Base-by-base conservation (phyloP, 1,140 invertebrate genomes). In the Drosophila punjabiensis region DNA sequence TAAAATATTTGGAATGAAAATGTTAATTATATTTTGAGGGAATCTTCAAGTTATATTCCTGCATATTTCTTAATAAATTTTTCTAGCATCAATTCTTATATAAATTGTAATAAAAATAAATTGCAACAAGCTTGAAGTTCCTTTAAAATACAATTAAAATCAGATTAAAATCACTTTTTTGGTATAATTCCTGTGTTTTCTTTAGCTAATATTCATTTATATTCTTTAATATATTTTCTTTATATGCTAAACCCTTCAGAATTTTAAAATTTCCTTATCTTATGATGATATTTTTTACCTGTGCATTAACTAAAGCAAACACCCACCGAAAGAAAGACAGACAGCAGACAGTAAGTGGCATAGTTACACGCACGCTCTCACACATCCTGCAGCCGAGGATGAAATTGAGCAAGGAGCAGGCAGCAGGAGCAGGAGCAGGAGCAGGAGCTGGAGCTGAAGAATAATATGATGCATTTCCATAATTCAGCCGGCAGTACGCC, bases 311-410 rank as follows among this genome's bases (percentile, higher is more conserved):
- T 55, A 67, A 81, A 79, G 81, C 73, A 88, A 84, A 89, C 84
- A 79, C 48, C 56, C 35, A 20, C 14, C 28, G n/a, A 8, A 24
- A 37, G 58, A 33, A 32, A 45, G 53, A 43, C 37, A 33, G 33
- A 30, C 56, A 45, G 62, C 66, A 84, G 84, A 88, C 81, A 89
- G 74, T 89, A 89, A 88, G 85, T 89, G 76, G 85, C 81, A 81
- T 79, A 88, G 85, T 89, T 81, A 73, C 81, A 75, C 73, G 63
- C 75, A 82, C 71, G 45, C 78, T 41, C 43, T 52, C 68, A 73
- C 73, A 77, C 60, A 66, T 56, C 58, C 59, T 56, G 39, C 43
- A 37, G 63, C 32, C 35, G 48, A 33, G 66, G 66, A 50, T 60
- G 24, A 24, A 24, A 24, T 24, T 24, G 24, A 24, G 24, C 24